These are phyloP conservation scores for Sebastes nivosus DNA, from an alignment of 2,797 vertebrate genomes.

Conservation along the genomic window DNA sequence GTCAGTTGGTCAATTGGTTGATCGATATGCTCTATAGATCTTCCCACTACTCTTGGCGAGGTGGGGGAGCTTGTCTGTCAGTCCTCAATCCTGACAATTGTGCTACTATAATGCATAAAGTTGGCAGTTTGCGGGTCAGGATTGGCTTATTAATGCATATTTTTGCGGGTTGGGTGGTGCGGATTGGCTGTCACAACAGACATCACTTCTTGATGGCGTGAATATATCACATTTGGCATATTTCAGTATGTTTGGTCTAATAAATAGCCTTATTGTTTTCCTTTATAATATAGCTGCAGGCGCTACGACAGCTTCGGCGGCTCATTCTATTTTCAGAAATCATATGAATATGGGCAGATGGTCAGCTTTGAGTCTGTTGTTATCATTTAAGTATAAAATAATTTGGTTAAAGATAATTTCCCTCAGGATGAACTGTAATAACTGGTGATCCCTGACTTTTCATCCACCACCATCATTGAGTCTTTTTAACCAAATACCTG, in stretches of 20 bases:
- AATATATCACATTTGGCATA: too few species aligned
- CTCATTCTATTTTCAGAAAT: too few species aligned
- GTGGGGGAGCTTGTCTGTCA: neutral
- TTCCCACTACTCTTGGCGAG: neutral
- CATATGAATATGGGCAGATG: too few species aligned
- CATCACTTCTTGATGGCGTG: too few species aligned
- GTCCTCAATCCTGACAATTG: neutral
- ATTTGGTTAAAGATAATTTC: fast-evolving
- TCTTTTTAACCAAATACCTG: neutral
- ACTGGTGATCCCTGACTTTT: neutral
- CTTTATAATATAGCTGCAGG: too few species aligned
- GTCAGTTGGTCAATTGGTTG: neutral
- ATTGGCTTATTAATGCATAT: neutral
- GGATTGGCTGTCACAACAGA: too few species aligned
- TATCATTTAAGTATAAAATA: neutral
- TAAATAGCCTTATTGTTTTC: too few species aligned
- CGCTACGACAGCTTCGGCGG: too few species aligned
- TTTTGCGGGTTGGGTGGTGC: too few species aligned
- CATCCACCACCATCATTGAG: neutral
- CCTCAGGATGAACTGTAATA: neutral
- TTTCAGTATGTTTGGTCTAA: too few species aligned
- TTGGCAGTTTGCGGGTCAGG: neutral
- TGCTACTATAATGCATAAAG: neutral
- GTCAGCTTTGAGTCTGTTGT: neutral
- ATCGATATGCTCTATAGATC: neutral